phyloP scores from a whole-genome alignment of 23 tunicate genomes.

The Clavelina lepadiformis region DNA sequence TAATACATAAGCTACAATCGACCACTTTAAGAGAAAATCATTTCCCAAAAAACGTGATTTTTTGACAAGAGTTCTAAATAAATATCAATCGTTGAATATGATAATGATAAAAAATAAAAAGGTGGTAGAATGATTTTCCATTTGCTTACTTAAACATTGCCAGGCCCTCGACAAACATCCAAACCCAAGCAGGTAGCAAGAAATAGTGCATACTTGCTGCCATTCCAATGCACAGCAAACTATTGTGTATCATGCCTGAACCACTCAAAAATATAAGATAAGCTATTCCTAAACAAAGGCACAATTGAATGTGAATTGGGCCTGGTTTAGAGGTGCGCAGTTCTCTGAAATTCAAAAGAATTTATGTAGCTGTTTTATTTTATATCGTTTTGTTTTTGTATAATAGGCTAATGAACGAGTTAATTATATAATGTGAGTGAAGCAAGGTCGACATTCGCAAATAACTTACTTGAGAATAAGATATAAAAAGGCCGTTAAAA shows the following conservation, averaged over 20 bases:
- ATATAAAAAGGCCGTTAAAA: constrained; percentile 8
- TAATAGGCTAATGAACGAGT: no score
- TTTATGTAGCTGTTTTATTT: neutral
- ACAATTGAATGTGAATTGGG: constrained; percentile 24
- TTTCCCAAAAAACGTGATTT: constrained; percentile 14
- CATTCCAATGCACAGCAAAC: constrained; percentile 7
- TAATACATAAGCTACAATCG: constrained; percentile 13
- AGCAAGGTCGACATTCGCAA: no score
- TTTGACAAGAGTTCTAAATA: constrained; percentile 9
- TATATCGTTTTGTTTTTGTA: neutral
- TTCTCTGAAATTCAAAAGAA: constrained; percentile 4
- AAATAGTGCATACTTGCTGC: constrained; percentile 30
- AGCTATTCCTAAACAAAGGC: constrained; percentile 4
- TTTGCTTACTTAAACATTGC: constrained; percentile 43
- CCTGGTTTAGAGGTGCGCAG: constrained; percentile 21
- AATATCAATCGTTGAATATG: no score
- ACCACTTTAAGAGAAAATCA: neutral
- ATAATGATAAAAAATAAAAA: no score
- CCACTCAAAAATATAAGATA: constrained; percentile 17
- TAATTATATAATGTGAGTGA: no score
- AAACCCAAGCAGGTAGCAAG: constrained; percentile 25
- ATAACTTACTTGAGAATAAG: neutral
- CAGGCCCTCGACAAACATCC: constrained; percentile 37
- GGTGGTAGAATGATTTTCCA: no score
- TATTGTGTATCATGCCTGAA: constrained; percentile 3